Base-by-base conservation (phyloP, 2,797 vertebrate species). In the Pseudotriccus pelzelni region DNA sequence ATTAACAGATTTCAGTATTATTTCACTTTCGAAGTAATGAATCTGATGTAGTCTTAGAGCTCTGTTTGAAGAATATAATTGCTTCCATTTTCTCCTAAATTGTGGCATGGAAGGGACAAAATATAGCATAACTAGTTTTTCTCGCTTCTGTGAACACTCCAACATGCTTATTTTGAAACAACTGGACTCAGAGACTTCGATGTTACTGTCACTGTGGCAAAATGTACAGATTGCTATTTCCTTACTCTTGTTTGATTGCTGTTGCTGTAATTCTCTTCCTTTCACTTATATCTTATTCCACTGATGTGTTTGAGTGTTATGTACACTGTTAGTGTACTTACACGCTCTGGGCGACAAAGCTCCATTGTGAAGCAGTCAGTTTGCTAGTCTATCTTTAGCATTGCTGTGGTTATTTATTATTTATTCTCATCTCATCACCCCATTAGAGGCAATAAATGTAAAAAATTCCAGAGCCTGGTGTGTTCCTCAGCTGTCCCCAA, bases 321-420 rank as follows among this genome's bases (percentile, higher is more conserved):
- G 43, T 25, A n/a, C 32, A 66, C 32, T 47, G 23, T 47, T 70
- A 85, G 47, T 43, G 58, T 88, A 78, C 41, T 76, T 76, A 86
- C 62, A 87, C 17, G 30, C 43, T 85, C 66, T 87, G 47, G 69
- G 66, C 74, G 81, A 85, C 69, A 92, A 95, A 93, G 44, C 27
- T 89, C 74, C 53, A 74, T 32, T 67, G 72, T 68, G 39, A 84
- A 90, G 74, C 28, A 85, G 73, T 69, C 56, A 53, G 79, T 87
- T 85, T 85, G 36, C n/a, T 43, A 59, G 28, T 74, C 89, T 93
- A 49, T 75, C n/a, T 87, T 93, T 84, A 82, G 70, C 44, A 64
- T 44, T 74, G 23, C 12, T 83, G 24, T 63, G 77, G 20, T 88
- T 92, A 94, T 95, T 90, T 82, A 91, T 94, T 90, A 89, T 96